phyloP scores from a whole-genome alignment of 2,797 vertebrate species.

The Centropyge bicolor region DNA sequence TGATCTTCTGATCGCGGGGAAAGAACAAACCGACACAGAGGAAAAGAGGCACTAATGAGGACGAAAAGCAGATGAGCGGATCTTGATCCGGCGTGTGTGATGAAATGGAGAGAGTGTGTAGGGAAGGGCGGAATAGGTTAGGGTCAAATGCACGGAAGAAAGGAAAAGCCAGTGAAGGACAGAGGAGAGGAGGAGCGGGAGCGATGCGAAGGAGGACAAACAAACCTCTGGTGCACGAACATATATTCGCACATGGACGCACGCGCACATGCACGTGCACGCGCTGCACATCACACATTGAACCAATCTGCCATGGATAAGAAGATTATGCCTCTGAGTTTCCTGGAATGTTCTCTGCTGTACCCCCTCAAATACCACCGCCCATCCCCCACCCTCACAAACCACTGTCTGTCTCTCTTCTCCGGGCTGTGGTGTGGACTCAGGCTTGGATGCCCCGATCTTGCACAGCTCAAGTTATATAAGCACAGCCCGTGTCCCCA shows the following conservation, averaged over 20 bases:
- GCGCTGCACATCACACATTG: conserved; percentile 61
- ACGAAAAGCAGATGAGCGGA: conserved; percentile 54
- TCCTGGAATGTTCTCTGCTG: conserved; percentile 80
- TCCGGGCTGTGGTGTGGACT: conserved; percentile 52
- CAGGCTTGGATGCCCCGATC: conserved; percentile 61
- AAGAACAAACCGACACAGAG: conserved; percentile 61
- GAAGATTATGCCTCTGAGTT: conserved; percentile 84
- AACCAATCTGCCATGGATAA: conserved; percentile 83
- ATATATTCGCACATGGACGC: conserved; percentile 12
- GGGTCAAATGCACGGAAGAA: conserved; percentile 33
- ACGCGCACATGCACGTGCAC: not conserved
- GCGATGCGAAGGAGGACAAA: conserved; percentile 37
- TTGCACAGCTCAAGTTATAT: conserved; percentile 72
- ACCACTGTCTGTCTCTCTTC: conserved; percentile 36
- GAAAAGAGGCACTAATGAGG: conserved; percentile 70
- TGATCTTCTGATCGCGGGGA: conserved; percentile 66
- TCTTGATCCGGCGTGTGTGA: conserved; percentile 45
- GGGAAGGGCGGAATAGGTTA: conserved; percentile 41
- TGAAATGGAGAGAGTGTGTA: conserved; percentile 41
- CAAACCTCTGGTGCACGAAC: conserved; percentile 43
- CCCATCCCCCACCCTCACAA: conserved; percentile 56
- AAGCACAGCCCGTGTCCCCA: conserved; percentile 61
- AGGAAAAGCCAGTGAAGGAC: not conserved
- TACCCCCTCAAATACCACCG: conserved; percentile 57
- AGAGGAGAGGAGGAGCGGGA: too few relatives aligned